Conservation (phyloP, 2,888 invertebrate species). For the Agrotis segetum region DNA sequence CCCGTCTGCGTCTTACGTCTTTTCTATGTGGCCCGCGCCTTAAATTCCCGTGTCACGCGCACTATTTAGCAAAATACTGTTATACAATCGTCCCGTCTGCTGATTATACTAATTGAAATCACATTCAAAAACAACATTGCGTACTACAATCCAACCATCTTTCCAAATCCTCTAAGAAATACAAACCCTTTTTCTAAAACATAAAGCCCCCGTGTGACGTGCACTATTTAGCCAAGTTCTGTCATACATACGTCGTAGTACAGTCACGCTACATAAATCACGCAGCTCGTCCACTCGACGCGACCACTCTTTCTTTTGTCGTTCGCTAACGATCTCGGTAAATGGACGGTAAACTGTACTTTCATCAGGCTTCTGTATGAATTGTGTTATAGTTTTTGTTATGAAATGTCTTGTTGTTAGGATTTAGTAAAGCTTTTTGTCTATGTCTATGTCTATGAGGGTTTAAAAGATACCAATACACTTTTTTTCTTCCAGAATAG, state of each 20-base stretch:
- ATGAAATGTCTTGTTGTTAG: constrained; percentile 2
- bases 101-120: no score
- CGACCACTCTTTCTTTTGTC: constrained; percentile 58
- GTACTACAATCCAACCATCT: no score
- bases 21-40: no score
- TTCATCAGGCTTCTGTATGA: constrained; percentile 47
- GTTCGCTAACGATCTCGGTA: constrained; percentile 52
- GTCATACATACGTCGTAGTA: neutral
- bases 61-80: no score
- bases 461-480: neutral
- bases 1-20: no score
- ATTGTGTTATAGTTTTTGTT: constrained; percentile 26
- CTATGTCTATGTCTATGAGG: neutral
- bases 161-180: no score
- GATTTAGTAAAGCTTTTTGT: neutral
- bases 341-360: constrained; percentile 56
- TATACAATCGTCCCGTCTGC: no score
- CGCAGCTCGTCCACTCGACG: constrained; percentile 46
- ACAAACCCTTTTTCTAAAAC: constrained; percentile 11
- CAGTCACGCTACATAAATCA: constrained; percentile 61
- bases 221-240: constrained; percentile 26
- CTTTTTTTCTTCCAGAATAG: neutral
- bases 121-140: no score
- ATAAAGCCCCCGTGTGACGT: constrained; percentile 27
- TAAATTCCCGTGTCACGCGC: no score